These are phyloP conservation scores for fruit fly (Drosophila melanogaster) DNA, from an alignment of 1,140 invertebrate genomes.

Conservation along the genomic window DNA sequence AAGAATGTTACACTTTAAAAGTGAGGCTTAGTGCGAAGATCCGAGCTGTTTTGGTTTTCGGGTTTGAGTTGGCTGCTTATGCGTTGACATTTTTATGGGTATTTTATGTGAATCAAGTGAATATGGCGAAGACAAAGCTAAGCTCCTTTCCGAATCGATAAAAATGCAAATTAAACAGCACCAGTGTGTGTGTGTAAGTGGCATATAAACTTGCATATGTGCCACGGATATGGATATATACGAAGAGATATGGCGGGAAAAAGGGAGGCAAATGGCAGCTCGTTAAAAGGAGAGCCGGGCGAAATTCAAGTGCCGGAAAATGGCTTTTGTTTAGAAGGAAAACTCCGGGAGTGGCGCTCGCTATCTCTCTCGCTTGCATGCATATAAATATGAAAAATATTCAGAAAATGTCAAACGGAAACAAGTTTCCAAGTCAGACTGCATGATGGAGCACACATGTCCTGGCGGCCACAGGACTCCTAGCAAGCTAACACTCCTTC, in stretches of 20 bases:
- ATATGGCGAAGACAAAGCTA: conserved; percentile 70
- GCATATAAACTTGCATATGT: conserved; percentile 57
- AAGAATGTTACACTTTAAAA: conserved; percentile 62
- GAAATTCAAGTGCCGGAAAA: conserved; percentile 73
- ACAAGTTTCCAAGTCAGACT: conserved; percentile 61
- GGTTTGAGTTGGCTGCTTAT: conserved; percentile 48
- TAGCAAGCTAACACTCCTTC: conserved; percentile 17
- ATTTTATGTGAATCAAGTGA: conserved; percentile 70
- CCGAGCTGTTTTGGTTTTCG: conserved; percentile 30
- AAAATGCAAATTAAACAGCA: conserved; percentile 80
- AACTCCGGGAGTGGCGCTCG: conserved; percentile 11
- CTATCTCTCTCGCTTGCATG: background rate
- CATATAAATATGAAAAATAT: conserved; percentile 59
- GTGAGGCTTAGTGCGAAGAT: conserved; percentile 47
- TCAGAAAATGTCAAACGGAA: conserved; percentile 69
- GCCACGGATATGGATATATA: conserved; percentile 26
- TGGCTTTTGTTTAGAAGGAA: conserved; percentile 70
- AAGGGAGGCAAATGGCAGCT: conserved; percentile 23
- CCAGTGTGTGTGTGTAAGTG: conserved; percentile 22
- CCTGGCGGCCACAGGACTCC: conserved; percentile 21
- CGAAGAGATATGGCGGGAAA: conserved; percentile 14
- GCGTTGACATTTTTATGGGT: conserved; percentile 76
- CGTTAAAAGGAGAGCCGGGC: conserved; percentile 59
- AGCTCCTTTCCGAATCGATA: conserved; percentile 76
- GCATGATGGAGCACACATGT: conserved; percentile 72